Base-by-base conservation (phyloP, 2,113 vertebrate genomes). In the Scalopus aquaticus region DNA sequence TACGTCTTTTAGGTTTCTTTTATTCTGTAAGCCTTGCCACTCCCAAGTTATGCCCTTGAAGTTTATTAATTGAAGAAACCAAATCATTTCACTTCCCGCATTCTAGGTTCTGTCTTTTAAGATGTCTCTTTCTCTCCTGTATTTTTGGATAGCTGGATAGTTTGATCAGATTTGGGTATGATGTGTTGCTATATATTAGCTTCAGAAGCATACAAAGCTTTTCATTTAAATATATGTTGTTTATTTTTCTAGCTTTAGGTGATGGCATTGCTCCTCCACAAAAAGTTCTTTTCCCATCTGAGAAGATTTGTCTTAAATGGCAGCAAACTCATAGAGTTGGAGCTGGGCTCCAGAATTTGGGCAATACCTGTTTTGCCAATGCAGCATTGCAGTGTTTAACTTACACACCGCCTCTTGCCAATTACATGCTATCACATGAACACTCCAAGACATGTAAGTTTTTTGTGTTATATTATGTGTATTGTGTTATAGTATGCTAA, bases 311-410 rank as follows among this genome's bases (percentile, higher is more conserved):
- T 96, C 98, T 99, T 79, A 99, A 99, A 91, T 99, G 99, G 99
- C 98, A 99, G 0, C 99, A 99, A 82, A 98, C 98, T 42, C 99
- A 99, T 1, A 99, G 98, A 79, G 98, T 99, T 91, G 99, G 99
- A 97, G 99, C 99, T 51, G 99, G 99, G n/a, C 99, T 99, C 94
- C 99, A 99, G 95, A 99, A 99, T 90, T 98, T 99, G 58, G 99
- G 99, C 97, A 99, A 99, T 95, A 99, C 99, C 0, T 99, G 99
- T 95, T 99, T 99, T 96, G 99, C 99, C 74, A 99, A 99, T 97
- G 99, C 99, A 11, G 99, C 99, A 16, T 96, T 99, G n/a, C 99
- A 99, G 78, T 99, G 99, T 98, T 98, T 99, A 91, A 99, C 99
- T 3, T 99, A 99, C 96, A 99, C 99, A 0, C 98, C 99, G 7